These are phyloP conservation scores for Peromyscus maniculatus DNA, from an alignment of 2,113 vertebrate species.

Conservation along the genomic window DNA sequence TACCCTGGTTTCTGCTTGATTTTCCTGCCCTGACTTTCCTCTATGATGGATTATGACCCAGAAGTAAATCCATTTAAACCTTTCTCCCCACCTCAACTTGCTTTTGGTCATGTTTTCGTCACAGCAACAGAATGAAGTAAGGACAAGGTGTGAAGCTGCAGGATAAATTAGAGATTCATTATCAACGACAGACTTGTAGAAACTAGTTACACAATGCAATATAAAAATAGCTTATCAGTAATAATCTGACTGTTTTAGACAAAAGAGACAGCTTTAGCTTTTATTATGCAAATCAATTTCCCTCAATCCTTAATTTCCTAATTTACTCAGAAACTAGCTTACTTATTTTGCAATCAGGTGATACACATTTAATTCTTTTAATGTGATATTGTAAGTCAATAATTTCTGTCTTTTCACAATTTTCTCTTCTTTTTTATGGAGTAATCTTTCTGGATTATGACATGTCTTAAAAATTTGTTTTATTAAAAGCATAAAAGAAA, in stretches of 20 bases:
- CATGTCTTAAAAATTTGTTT: conserved; percentile 18
- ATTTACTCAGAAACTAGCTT: conserved; percentile 24
- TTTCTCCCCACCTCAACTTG: too few relatives aligned
- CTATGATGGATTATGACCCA: neutral
- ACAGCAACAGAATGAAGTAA: neutral
- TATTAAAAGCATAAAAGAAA: conserved; percentile 53
- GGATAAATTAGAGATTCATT: conserved; percentile 47
- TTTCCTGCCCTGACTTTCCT: neutral
- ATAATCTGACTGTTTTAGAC: conserved; percentile 57
- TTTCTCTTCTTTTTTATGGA: conserved; percentile 39
- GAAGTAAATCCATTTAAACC: neutral
- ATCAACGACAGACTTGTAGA: neutral
- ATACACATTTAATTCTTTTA: conserved; percentile 67
- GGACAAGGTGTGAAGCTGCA: neutral
- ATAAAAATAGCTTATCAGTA: conserved; percentile 42
- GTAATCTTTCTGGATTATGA: conserved; percentile 23
- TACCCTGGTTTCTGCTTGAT: neutral
- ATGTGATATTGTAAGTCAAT: conserved; percentile 46
- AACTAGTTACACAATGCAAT: conserved; percentile 55
- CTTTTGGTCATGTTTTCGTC: neutral
- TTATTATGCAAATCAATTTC: conserved; percentile 68
- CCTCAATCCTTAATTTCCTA: conserved; percentile 52
- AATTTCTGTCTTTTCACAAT: conserved; percentile 66
- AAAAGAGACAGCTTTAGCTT: conserved; percentile 64
- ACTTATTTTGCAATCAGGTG: conserved; percentile 50